Evolutionary conservation across 1,140 invertebrate genomes (phyloP).

Genomic region (Dendroctonus valens): DNA sequence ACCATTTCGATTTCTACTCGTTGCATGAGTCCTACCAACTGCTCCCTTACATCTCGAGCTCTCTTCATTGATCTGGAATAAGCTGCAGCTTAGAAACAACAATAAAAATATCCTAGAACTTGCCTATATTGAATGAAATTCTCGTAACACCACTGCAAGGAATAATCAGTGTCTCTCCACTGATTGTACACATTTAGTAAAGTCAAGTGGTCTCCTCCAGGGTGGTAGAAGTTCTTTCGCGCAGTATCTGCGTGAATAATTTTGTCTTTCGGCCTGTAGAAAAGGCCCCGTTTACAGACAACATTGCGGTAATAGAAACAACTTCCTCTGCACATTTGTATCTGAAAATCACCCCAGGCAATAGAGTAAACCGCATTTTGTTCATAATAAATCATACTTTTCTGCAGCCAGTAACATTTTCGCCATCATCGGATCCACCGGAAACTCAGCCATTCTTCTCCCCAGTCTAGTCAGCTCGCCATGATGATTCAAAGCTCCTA

Average conservation of each 20-base stretch:
- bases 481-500: slow-evolving; percentile 97
- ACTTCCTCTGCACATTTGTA: slow-evolving; percentile 98
- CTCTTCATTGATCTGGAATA: slow-evolving; percentile 85
- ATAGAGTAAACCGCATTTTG: not conserved
- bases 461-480: slow-evolving; percentile 97
- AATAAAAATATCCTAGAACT: slow-evolving; percentile 15
- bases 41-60: slow-evolving; percentile 94
- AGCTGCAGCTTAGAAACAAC: not conserved
- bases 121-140: slow-evolving; percentile 95
- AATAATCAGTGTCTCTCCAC: slow-evolving; percentile 92
- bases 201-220: slow-evolving; percentile 93
- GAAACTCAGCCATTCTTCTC: slow-evolving; percentile 98
- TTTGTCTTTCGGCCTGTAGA: slow-evolving; percentile 99
- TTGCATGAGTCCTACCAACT: slow-evolving; percentile 94
- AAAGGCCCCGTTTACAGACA: slow-evolving; percentile 96
- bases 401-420: slow-evolving; percentile 98
- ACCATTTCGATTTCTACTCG: slow-evolving; percentile 95
- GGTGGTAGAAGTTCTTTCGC: slow-evolving; percentile 90
- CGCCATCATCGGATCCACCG: slow-evolving; percentile 97
- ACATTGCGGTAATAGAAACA: slow-evolving; percentile 95
- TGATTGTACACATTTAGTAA: slow-evolving; percentile 96
- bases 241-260: slow-evolving; percentile 97
- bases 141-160: slow-evolving; percentile 97
- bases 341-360: slow-evolving; percentile 50
- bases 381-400: slow-evolving; percentile 63